Conservation (phyloP, 2,113 vertebrate genomes). For the Rissa tridactyla region DNA sequence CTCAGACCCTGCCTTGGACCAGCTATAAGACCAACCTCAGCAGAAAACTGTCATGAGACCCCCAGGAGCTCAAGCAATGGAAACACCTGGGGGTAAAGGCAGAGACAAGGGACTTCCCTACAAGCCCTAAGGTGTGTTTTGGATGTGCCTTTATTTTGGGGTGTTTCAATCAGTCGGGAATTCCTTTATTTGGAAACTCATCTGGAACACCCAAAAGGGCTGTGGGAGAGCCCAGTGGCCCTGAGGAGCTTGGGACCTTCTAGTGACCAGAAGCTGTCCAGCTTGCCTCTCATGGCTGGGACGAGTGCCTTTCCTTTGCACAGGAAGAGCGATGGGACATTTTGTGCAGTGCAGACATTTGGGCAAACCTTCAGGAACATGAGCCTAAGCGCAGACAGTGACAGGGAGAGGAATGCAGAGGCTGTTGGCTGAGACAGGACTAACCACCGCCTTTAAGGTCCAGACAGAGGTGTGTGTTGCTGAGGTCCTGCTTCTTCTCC, state of each 20-base stretch:
- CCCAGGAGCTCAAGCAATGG: background rate
- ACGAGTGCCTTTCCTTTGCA: background rate
- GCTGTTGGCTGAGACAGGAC: background rate
- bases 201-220: background rate
- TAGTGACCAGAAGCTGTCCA: background rate
- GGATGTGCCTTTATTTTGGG: background rate
- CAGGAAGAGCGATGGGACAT: background rate
- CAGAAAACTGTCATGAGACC: background rate
- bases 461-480: background rate
- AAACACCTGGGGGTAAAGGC: background rate
- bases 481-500: background rate
- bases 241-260: background rate
- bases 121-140: background rate
- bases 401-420: fast-evolving
- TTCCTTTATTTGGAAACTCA: background rate
- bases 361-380: background rate
- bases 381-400: fast-evolving
- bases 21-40: background rate
- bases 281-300: background rate
- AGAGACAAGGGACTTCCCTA: background rate
- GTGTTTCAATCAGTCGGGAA: background rate
- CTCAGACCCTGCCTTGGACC: background rate
- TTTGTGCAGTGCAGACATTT: background rate
- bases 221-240: background rate
- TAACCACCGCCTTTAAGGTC: background rate